Percentiles rank a stretch among this genome's conserved stretches.
Conservation (phyloP, 2,888 invertebrate species). For the Epinotia ramella region DNA sequence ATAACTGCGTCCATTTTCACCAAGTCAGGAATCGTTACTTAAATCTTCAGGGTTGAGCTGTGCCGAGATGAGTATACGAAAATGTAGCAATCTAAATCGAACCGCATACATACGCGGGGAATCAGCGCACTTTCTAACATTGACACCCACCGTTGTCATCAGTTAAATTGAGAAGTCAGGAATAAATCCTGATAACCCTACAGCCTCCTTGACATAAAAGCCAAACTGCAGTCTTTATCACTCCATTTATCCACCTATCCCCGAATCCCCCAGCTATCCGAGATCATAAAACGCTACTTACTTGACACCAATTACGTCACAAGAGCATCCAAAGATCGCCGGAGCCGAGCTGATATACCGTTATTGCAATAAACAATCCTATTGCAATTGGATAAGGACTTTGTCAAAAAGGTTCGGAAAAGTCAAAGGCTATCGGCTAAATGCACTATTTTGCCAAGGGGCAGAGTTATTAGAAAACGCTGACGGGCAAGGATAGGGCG, state of each 20-base stretch:
- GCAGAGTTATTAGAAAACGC: constrained; percentile 43
- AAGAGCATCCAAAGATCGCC: constrained; percentile 32
- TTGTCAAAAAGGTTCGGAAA: constrained; percentile 51
- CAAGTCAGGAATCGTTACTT: too few relatives aligned
- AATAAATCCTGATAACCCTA: not conserved
- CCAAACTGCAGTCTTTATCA: constrained; percentile 8
- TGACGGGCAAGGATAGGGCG: constrained; percentile 29
- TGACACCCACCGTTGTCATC: not conserved
- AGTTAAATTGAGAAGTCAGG: not conserved
- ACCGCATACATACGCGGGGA: not conserved
- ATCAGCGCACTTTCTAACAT: not conserved
- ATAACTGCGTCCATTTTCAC: too few relatives aligned
- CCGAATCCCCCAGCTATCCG: constrained; percentile 22
- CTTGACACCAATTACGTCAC: constrained; percentile 37
- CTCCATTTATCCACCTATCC: constrained; percentile 25
- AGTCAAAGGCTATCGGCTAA: constrained; percentile 61
- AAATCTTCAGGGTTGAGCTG: not conserved
- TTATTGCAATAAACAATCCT: not conserved
- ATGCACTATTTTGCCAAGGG: constrained; percentile 52
- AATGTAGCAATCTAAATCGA: too few relatives aligned
- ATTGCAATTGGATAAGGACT: not conserved
- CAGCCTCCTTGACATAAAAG: not conserved
- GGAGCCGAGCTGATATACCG: constrained; percentile 25
- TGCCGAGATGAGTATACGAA: not conserved
- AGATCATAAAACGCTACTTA: constrained; percentile 40